phyloP scores from a whole-genome alignment of 2,113 vertebrate genomes.

The Psilopogon haemacephalus region DNA sequence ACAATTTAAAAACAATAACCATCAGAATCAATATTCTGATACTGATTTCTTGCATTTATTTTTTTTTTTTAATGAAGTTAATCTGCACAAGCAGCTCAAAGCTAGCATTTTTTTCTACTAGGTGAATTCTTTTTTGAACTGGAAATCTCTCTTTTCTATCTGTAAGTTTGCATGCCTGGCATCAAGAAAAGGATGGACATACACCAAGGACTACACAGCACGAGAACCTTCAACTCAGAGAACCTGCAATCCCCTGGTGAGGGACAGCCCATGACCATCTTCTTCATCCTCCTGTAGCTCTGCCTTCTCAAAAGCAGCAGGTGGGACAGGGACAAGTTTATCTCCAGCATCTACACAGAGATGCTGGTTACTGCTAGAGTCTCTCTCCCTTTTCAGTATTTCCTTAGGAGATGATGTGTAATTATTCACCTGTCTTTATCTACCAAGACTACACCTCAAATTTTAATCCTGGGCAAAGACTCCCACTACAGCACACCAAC shows the following conservation, averaged over 20 bases:
- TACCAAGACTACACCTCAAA: background rate
- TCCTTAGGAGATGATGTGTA: background rate
- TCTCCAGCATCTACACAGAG: background rate
- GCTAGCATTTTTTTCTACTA: background rate
- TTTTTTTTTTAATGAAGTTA: background rate
- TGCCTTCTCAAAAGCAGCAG: background rate
- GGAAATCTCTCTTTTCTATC: background rate
- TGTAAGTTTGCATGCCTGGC: background rate
- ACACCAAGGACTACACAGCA: background rate
- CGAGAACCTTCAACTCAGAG: background rate
- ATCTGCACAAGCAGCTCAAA: background rate
- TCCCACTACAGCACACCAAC: background rate
- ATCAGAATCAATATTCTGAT: background rate
- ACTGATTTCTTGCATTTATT: background rate
- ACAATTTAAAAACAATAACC: background rate
- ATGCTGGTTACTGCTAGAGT: background rate
- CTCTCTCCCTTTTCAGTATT: background rate
- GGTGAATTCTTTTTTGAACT: background rate
- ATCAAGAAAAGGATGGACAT: background rate
- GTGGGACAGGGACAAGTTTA: background rate
- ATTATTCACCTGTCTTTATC: background rate
- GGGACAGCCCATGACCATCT: no score
- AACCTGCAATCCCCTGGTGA: accelerated
- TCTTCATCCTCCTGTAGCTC: background rate
- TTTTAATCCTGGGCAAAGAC: background rate